phyloP scores from a whole-genome alignment of 2,113 vertebrate genomes.

The Anolis sagrei region DNA sequence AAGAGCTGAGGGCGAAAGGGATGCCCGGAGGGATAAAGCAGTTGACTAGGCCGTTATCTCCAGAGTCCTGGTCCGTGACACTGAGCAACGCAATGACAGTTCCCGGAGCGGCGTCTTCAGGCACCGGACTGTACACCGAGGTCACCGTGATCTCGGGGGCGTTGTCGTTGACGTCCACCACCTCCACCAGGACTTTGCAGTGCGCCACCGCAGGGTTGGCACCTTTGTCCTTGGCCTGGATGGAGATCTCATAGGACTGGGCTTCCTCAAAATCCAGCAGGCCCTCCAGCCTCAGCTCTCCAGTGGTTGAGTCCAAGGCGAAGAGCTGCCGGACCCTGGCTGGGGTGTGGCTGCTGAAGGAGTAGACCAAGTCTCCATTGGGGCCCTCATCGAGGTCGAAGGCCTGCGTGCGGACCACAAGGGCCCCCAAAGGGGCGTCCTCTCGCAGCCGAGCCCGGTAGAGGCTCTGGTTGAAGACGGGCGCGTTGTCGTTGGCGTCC shows the following conservation, averaged over 20 bases:
- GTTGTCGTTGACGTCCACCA: slow-evolving; percentile 82
- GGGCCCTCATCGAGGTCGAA: slow-evolving; percentile 82
- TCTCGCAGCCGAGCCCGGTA: slow-evolving; percentile 77
- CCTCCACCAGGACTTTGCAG: slow-evolving; percentile 80
- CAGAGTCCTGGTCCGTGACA: slow-evolving; percentile 78
- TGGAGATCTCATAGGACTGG: slow-evolving; percentile 76
- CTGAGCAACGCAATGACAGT: slow-evolving; percentile 79
- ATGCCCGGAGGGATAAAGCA: slow-evolving; percentile 75
- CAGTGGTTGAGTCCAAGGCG: slow-evolving; percentile 69
- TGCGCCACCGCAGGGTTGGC: slow-evolving; percentile 73
- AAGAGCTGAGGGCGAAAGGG: slow-evolving; percentile 78
- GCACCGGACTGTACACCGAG: slow-evolving; percentile 78
- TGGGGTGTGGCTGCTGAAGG: slow-evolving; percentile 79
- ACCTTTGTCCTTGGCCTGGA: slow-evolving; percentile 82
- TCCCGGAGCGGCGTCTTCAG: slow-evolving; percentile 78
- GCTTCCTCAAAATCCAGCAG: slow-evolving; percentile 80
- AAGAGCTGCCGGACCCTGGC: slow-evolving; percentile 76
- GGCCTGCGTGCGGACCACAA: slow-evolving; percentile 69
- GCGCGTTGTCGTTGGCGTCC: slow-evolving; percentile 79
- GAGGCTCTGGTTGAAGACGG: slow-evolving; percentile 78
- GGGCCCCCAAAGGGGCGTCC: slow-evolving; percentile 64
- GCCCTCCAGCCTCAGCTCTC: slow-evolving; percentile 77
- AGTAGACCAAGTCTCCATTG: slow-evolving; percentile 81
- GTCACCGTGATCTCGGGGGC: slow-evolving; percentile 78
- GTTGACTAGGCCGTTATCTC: slow-evolving; percentile 77